Base-by-base conservation (phyloP, 2,888 invertebrate genomes). In the Phalera bucephala region DNA sequence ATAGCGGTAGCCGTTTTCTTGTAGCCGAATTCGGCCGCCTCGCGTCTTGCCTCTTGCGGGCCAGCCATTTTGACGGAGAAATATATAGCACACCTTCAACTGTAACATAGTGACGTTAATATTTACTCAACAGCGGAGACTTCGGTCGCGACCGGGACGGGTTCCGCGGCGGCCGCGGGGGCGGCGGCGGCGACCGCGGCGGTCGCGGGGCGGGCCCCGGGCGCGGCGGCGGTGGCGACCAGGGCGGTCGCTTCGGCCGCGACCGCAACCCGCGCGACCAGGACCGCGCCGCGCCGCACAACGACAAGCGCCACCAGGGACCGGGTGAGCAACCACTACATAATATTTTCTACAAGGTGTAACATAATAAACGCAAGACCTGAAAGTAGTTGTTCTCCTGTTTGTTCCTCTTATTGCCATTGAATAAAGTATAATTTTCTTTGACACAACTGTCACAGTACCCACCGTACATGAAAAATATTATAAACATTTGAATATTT, bases 1-100 rank as follows among this genome's bases (percentile, higher is more conserved):
- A 99, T 99, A 44, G 99, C 99, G 22, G 99, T 99, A 32, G 99
- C 99, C 51, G 97, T 98, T 98, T 99, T 99, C 98, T 99, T n/a
- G n/a, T n/a, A n/a, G n/a, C n/a, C n/a, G n/a, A n/a, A n/a, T n/a
- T n/a, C n/a, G n/a, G n/a, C n/a, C n/a, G n/a, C n/a, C n/a, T n/a
- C n/a, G n/a, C n/a, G n/a, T n/a, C n/a, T n/a, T n/a, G n/a, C n/a
- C n/a, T n/a, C n/a, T n/a, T n/a, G n/a, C n/a, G n/a, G n/a, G n/a
- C n/a, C n/a, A n/a, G n/a, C n/a, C n/a, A n/a, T n/a, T n/a, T n/a
- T n/a, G n/a, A n/a, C n/a, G n/a, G n/a, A n/a, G n/a, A n/a, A n/a
- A n/a, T n/a, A n/a, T n/a, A n/a, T n/a, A n/a, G n/a, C n/a, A n/a
- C n/a, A n/a, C n/a, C n/a, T n/a, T n/a, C n/a, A n/a, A n/a, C n/a